Base-by-base conservation (phyloP, 2,113 vertebrate species). In the Recurvirostra avosetta region DNA sequence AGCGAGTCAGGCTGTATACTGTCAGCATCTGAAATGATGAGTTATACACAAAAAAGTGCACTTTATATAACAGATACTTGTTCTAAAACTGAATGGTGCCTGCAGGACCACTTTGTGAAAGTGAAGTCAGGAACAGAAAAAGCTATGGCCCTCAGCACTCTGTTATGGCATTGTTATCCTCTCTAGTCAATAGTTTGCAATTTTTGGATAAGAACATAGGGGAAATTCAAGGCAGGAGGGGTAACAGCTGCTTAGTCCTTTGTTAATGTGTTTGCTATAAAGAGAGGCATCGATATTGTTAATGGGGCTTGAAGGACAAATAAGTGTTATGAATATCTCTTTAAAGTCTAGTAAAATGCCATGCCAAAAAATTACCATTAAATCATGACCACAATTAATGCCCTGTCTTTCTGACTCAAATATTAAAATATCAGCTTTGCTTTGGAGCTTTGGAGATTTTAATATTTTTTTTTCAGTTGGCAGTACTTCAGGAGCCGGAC, bases 21-120 rank as follows among this genome's bases (percentile, higher is more conserved):
- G 81, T 84, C 75, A 77, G 83, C 74, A 84, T 83, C 88, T 96
- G 70, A 92, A 98, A 94, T 92, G 88, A 94, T 82, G 84, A 91
- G 50, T 87, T 94, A 84, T 47, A 90, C 94, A 86, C 53, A 90
- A 94, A 93, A 96, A 92, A 88, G 59, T 20, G 32, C 36, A 92
- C 73, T 73, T 96, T 84, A 89, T 96, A 58, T 68, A 66, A 75
- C n/a, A 89, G 59, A 70, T 77, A 86, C 23, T 71, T 82, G 34
- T 91, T 92, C 26, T 76, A 87, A 85, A 88, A 92, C 80, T 85
- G 19, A 40, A 94, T 66, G 75, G 50, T 96, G 72, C 90, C 88
- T 79, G 74, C 66, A 85, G 76, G 36, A 52, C 59, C 82, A 77
- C 75, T 86, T 86, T 55, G 65, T 92, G 65, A 50, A 87, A 53